Evolutionary conservation across 2,888 invertebrate species (phyloP), one percentile per base, ranked within the genome.

Genomic region (Clistopyga incitator): DNA sequence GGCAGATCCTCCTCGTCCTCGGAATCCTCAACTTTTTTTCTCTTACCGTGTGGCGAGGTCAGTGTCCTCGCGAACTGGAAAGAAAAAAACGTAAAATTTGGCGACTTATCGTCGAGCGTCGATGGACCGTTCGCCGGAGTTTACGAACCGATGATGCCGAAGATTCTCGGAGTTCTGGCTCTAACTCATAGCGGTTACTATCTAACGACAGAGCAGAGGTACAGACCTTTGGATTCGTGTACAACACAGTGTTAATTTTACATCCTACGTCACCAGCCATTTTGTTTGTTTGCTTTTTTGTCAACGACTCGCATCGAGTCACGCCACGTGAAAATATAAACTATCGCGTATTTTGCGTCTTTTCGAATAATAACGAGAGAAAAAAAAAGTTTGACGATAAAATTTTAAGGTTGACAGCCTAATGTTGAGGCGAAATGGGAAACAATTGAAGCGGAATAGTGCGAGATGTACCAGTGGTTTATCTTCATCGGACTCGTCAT

Each of bases 401-500:
- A 52, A 59, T 67, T 72, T 38, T 75, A 0, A 65, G 78, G 74
- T 84, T 84, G 81, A 78, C 81, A 78, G 75, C 38, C 47, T 50
- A 71, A 76, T 15, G 23, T 52, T 38, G 38, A n/a, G 11, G 20
- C 20, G 64, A 42, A 38, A 23, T 50, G n/a, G 29, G 45, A 79
- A 75, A 82, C 75, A 78, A 82, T 56, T 54, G 82, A 75, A 74
- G 59, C n/a, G 8, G 3, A 61, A 29, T 34, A 78, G 20, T 50
- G 18, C 13, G 50, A 50, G 18, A 18, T 18, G 93, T 94, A 97
- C 97, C 95, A 97, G 93, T 87, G 97, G 97, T 68, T 95, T 91
- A 92, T 97, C 97, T 91, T 97, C 97, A 86, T 97, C 96, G 85
- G 96, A 96, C 2, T 95, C 95, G 2, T 95, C 95, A 18, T 95